These are phyloP conservation scores for Ornithorhynchus anatinus DNA, from an alignment of 2,113 vertebrate genomes.

Conservation along the genomic window DNA sequence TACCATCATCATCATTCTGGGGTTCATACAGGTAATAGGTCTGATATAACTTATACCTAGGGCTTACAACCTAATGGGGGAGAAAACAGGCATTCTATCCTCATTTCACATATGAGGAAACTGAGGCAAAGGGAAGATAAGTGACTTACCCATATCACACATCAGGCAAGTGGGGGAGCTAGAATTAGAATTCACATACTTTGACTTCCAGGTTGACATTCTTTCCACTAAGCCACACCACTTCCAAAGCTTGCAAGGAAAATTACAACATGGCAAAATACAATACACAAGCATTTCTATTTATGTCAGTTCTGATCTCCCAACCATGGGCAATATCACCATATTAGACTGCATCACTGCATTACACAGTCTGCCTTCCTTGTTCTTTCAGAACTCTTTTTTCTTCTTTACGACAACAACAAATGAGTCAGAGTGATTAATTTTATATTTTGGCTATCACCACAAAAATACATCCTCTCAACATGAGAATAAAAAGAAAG, in stretches of 20 bases:
- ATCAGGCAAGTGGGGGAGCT: too few relatives aligned
- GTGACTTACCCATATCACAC: too few relatives aligned
- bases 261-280: background rate
- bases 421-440: conserved; percentile 41
- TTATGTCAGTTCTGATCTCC: background rate
- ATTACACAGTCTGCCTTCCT: background rate
- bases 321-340: background rate
- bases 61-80: too few relatives aligned
- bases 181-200: too few relatives aligned
- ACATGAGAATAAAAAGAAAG: background rate
- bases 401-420: conserved; percentile 14
- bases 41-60: too few relatives aligned
- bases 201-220: too few relatives aligned
- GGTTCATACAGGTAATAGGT: too few relatives aligned
- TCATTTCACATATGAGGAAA: too few relatives aligned
- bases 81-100: too few relatives aligned
- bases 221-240: background rate
- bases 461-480: conserved; percentile 42
- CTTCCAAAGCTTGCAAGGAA: background rate
- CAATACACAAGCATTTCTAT: background rate
- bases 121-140: too few relatives aligned
- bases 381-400: background rate
- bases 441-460: conserved; percentile 30
- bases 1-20: too few relatives aligned
- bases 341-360: background rate